These are phyloP conservation scores for Euwallacea similis DNA, from an alignment of 1,140 invertebrate species.

Conservation along the genomic window DNA sequence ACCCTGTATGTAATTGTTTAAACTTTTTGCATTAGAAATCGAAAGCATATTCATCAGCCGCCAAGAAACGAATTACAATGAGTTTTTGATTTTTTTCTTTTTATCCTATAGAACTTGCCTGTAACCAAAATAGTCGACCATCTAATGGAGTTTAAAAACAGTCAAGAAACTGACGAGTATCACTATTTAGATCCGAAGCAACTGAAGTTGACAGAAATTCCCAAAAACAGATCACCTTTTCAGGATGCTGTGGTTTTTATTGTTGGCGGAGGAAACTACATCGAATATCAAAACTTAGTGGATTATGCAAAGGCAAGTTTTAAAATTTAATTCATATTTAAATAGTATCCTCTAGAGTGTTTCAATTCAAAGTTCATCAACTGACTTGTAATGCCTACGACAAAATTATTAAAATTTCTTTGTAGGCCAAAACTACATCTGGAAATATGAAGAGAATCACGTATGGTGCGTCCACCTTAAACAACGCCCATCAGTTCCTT, in stretches of 20 bases:
- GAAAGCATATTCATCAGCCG: background rate
- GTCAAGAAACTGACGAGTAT: constrained; percentile 82
- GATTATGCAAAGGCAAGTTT: constrained; percentile 84
- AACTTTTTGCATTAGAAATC: too few species aligned
- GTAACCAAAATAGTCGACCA: constrained; percentile 91
- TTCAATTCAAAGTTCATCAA: too few species aligned
- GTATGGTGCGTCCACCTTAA: constrained; percentile 92
- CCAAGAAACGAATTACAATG: background rate
- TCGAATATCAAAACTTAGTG: constrained; percentile 97
- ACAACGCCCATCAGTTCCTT: constrained; percentile 90
- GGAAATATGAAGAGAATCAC: constrained; percentile 79
- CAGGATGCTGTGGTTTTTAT: constrained; percentile 95
- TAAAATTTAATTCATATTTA: too few species aligned
- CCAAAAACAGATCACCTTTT: constrained; percentile 70
- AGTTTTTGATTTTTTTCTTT: background rate
- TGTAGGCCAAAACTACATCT: constrained; percentile 64
- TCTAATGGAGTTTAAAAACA: constrained; percentile 83
- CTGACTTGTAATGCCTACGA: too few species aligned
- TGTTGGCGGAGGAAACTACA: constrained; percentile 98
- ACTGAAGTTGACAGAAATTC: constrained; percentile 70
- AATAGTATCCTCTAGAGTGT: too few species aligned
- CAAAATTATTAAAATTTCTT: background rate
- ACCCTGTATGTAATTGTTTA: too few species aligned
- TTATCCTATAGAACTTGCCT: constrained; percentile 72
- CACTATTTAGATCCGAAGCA: constrained; percentile 92